These are phyloP conservation scores for Hermatobates lingyangjiaoensis DNA, from an alignment of 1,140 invertebrate genomes.

Conservation along the genomic window DNA sequence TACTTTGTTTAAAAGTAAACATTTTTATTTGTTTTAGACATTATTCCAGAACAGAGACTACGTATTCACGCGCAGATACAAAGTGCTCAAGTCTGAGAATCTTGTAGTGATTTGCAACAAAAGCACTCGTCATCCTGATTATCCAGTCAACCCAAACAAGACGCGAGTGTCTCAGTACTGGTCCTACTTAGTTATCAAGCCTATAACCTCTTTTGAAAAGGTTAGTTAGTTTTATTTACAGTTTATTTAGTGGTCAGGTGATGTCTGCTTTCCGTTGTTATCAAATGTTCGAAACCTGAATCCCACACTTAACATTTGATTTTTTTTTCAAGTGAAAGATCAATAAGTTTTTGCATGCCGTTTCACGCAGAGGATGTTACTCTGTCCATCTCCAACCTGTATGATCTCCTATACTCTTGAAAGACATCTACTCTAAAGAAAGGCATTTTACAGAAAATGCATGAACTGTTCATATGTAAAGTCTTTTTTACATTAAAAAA, in stretches of 20 bases:
- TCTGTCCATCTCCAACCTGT: too few relatives aligned
- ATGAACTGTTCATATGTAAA: too few relatives aligned
- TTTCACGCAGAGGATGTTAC: too few relatives aligned
- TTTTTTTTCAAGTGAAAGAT: too few relatives aligned
- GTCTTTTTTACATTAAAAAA: too few relatives aligned
- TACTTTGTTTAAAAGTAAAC: too few relatives aligned
- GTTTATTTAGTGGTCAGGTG: background rate
- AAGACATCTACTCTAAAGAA: too few relatives aligned
- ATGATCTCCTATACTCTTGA: too few relatives aligned
- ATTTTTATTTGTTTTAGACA: conserved; percentile 29
- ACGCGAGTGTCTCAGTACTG: conserved; percentile 54
- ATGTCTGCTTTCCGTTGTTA: background rate
- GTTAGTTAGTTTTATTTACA: conserved; percentile 21
- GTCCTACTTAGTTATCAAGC: conserved; percentile 71
- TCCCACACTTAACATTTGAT: too few relatives aligned
- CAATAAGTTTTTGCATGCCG: too few relatives aligned
- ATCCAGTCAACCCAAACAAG: conserved; percentile 22
- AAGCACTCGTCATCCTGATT: conserved; percentile 23
- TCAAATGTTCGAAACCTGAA: too few relatives aligned
- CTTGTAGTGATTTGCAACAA: conserved; percentile 29
- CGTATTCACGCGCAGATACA: conserved; percentile 56
- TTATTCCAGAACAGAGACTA: conserved; percentile 74
- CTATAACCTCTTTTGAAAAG: conserved; percentile 36
- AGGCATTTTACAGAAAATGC: too few relatives aligned
- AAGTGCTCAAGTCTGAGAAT: conserved; percentile 30